These are phyloP conservation scores for Drosophila stalkeri DNA, from an alignment of 2,888 invertebrate genomes.

Conservation along the genomic window DNA sequence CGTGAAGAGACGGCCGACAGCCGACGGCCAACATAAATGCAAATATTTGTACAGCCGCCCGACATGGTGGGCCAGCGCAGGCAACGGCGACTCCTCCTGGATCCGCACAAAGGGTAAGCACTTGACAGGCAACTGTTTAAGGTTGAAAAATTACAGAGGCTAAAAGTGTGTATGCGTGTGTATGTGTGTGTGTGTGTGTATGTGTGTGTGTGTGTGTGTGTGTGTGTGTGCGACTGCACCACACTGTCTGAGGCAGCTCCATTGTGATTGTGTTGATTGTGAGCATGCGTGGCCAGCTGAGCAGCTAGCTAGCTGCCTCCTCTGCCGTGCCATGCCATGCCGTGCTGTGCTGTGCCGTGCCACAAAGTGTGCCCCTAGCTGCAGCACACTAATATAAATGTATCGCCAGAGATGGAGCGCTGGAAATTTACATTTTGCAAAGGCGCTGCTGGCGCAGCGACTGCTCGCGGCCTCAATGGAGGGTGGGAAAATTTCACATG, in stretches of 20 bases:
- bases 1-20: conserved; percentile 48
- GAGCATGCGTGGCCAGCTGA: conserved; percentile 62
- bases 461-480: conserved; percentile 66
- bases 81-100: conserved; percentile 28
- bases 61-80: conserved; percentile 51
- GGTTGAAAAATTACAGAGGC: conserved; percentile 60
- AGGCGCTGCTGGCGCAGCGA: conserved; percentile 32
- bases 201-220: conserved; percentile 1
- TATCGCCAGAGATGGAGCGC: conserved; percentile 47
- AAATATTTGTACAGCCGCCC: conserved; percentile 64
- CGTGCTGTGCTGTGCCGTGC: conserved; percentile 33
- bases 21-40: conserved; percentile 51
- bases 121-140: conserved; percentile 64
- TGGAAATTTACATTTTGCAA: conserved; percentile 69
- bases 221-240: conserved; percentile 11
- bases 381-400: conserved; percentile 71
- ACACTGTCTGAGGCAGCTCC: conserved; percentile 24
- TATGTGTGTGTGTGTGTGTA: conserved; percentile 1
- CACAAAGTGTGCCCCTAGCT: conserved; percentile 43
- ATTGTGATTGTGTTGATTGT: conserved; percentile 49
- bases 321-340: conserved; percentile 19
- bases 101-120: conserved; percentile 67
- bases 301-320: conserved; percentile 8
- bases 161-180: conserved; percentile 3
- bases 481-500: conserved; percentile 76